These are phyloP conservation scores for Halcyon smyrnensis DNA, from an alignment of 2,797 vertebrate genomes.

Conservation along the genomic window DNA sequence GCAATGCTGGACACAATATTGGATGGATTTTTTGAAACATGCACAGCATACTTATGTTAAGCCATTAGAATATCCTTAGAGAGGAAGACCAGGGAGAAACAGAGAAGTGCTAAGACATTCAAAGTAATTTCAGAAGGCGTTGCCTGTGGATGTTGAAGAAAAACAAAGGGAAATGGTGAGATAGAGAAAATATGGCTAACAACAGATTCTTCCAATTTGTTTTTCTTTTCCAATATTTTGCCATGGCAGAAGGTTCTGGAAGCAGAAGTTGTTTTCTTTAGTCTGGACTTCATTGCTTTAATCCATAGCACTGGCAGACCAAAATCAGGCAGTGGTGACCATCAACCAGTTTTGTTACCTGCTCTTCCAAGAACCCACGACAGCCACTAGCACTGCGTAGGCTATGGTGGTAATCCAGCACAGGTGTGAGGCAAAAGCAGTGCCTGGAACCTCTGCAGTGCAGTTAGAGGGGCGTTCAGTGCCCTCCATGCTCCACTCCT, in stretches of 20 bases:
- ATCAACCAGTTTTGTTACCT: neutral
- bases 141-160: neutral
- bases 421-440: neutral
- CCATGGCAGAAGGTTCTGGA: neutral
- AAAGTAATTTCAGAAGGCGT: neutral
- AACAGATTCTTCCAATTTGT: neutral
- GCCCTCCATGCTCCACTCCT: neutral
- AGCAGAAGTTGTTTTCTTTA: neutral
- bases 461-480: neutral
- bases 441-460: fast-evolving
- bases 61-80: neutral
- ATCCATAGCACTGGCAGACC: neutral
- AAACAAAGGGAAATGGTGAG: neutral
- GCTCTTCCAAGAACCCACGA: neutral
- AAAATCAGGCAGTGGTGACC: neutral
- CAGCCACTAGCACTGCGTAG: fast-evolving
- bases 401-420: neutral
- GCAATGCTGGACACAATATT: neutral
- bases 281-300: neutral
- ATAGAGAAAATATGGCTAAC: neutral
- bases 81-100: neutral
- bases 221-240: neutral
- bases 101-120: neutral
- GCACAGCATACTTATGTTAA: neutral
- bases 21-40: neutral